Evolutionary conservation across 2,113 vertebrate species (phyloP).

Genomic region (Corythoichthys haematopterus): DNA sequence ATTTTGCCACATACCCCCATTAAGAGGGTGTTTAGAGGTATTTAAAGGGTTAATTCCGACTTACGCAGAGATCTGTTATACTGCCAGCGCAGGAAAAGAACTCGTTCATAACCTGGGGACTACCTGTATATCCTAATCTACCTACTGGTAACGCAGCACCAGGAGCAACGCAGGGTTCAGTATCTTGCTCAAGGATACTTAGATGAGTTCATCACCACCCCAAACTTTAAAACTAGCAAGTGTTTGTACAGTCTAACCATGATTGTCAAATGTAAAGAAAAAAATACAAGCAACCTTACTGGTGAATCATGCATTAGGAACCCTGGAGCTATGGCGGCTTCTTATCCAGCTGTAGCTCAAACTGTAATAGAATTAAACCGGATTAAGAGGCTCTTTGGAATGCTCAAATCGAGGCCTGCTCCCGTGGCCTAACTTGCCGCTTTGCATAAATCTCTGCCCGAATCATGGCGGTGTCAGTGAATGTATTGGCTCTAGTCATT

Average conservation of each 20-base stretch:
- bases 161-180: no score
- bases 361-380: constrained; percentile 62
- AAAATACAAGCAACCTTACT: background rate
- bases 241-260: background rate
- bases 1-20: no score
- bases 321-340: constrained; percentile 43
- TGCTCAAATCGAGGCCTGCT: constrained; percentile 45
- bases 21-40: no score
- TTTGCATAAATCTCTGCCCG: constrained; percentile 47
- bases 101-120: no score
- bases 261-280: constrained; percentile 8
- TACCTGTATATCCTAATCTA: no score
- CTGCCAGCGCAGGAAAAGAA: no score
- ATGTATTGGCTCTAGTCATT: constrained; percentile 30
- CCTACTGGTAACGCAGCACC: no score
- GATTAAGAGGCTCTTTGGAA: constrained; percentile 62
- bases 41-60: no score
- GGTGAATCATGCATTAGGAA: background rate
- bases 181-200: no score
- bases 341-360: constrained; percentile 49
- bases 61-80: no score
- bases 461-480: constrained; percentile 43
- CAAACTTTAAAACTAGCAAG: no score
- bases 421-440: constrained; percentile 18
- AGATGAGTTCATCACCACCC: no score